Evolutionary conservation across 2,797 vertebrate genomes (phyloP), one percentile per base, ranked within the genome.

Genomic region (Rhyacichthys aspro): DNA sequence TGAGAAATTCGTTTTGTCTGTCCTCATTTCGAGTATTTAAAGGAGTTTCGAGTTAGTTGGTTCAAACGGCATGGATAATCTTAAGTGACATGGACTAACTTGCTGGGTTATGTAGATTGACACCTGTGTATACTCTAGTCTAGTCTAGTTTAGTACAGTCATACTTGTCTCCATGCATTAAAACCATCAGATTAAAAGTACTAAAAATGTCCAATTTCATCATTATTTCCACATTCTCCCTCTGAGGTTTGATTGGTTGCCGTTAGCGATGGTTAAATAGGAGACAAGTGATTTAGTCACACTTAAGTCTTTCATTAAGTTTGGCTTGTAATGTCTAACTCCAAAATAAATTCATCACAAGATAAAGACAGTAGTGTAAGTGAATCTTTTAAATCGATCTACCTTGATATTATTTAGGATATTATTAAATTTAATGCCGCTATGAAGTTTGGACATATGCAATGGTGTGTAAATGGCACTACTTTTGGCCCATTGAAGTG

Each of bases 181-280:
- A 52, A 52, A 38, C 6, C 11, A 14, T 5, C 33, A 18, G 49
- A 33, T 41, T 43, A 43, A 43, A 41, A 58, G 50, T 32, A 16
- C 32, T 15, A 52, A 17, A 62, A 55, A 70, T 18, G 48, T 52
- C 16, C 37, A 38, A 52, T 52, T 52, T 52, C 49, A 38, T 52
- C 49, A 52, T 52, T 52, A 37, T 50, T 50, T 15, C 33, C 23
- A 28, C 23, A 28, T 28, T 28, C 14, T 15, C 14, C 39, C 49
- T 52, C 14, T 37, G 49, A 52, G 49, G 33, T 18, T 11, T 8
- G 16, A 12, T 15, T 28, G 23, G 15, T 52, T 38, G 34, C 34
- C 18, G 11, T 52, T 38, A 37, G 49, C 34, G 3, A 18, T 8
- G 15, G 49, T 52, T 37, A 37, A 52, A 38, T 52, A 52, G 11